A percentile compares a stretch with the other conserved stretches of the same genome.
Conservation (phyloP, 2,888 invertebrate species). For the Megamerina dolium region DNA sequence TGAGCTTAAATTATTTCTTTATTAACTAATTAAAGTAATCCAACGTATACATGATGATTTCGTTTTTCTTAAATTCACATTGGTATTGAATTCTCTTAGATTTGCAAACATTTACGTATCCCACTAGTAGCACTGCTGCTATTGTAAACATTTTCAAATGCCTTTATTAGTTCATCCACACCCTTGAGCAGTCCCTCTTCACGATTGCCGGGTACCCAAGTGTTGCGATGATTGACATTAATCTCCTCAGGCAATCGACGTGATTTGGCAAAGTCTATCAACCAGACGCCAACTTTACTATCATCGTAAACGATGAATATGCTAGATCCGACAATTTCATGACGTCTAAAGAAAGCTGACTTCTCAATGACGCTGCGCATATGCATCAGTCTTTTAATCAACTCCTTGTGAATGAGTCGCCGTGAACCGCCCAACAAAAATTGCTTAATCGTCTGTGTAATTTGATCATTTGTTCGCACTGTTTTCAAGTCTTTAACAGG, state of each 20-base stretch:
- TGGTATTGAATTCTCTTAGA: no score
- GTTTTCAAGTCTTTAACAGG: slow-evolving; percentile 85
- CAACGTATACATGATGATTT: no score
- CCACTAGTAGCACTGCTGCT: slow-evolving; percentile 19
- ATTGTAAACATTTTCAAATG: slow-evolving; percentile 51
- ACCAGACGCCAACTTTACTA: slow-evolving; percentile 83
- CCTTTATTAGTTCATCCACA: slow-evolving; percentile 82
- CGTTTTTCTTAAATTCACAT: no score
- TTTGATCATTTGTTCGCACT: slow-evolving; percentile 71
- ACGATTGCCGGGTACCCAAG: slow-evolving; percentile 91
- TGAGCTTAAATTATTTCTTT: no score
- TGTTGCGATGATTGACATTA: slow-evolving; percentile 68
- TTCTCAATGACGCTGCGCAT: slow-evolving; percentile 74
- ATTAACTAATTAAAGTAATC: no score
- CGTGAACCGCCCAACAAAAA: slow-evolving; percentile 69
- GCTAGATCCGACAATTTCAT: slow-evolving; percentile 92
- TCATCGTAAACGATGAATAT: slow-evolving; percentile 90
- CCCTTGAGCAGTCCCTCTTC: slow-evolving; percentile 94
- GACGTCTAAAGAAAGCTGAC: slow-evolving; percentile 76
- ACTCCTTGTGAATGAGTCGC: slow-evolving; percentile 58
- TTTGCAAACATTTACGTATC: slow-evolving; percentile 35
- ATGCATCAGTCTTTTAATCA: slow-evolving; percentile 68
- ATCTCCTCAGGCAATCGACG: slow-evolving; percentile 64
- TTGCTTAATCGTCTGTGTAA: slow-evolving; percentile 64
- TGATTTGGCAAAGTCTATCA: slow-evolving; percentile 97